phyloP scores from a whole-genome alignment of 2,797 vertebrate genomes.

The Arctocebus calabarensis region DNA sequence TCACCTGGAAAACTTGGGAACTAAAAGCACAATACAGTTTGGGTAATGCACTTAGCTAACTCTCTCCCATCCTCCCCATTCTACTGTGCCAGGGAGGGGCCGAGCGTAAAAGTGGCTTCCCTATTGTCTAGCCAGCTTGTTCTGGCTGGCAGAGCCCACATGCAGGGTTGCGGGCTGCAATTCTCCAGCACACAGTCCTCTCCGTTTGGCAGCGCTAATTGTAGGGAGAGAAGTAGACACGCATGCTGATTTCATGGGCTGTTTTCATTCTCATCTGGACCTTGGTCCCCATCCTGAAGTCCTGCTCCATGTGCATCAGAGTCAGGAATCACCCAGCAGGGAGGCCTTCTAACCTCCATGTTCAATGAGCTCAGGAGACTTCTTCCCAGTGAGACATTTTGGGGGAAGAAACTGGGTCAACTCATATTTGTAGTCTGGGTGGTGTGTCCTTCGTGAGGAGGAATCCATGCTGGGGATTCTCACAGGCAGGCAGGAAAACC shows the following conservation, averaged over 20 bases:
- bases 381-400: constrained; percentile 94
- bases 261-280: constrained; percentile 98
- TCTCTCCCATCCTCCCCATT: neutral
- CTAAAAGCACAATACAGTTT: constrained; percentile 28
- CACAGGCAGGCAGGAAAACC: constrained; percentile 96
- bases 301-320: constrained; percentile 97
- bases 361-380: constrained; percentile 98
- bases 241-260: constrained; percentile 97
- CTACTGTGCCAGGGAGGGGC: neutral
- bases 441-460: constrained; percentile 94
- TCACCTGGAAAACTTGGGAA: constrained; percentile 65
- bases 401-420: constrained; percentile 96
- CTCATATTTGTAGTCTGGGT: constrained; percentile 99
- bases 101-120: constrained; percentile 40
- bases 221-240: constrained; percentile 98
- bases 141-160: constrained; percentile 68
- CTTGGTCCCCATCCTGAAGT: constrained; percentile 98
- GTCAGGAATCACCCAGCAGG: constrained; percentile 97
- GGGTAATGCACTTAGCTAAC: constrained; percentile 9
- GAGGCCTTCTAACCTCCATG: constrained; percentile 98
- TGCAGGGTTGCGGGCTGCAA: constrained; percentile 15
- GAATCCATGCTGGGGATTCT: constrained; percentile 97
- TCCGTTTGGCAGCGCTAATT: constrained; percentile 99
- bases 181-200: constrained; percentile 96
- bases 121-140: constrained; percentile 64